These are phyloP conservation scores for Habroteleia sp. DNA, from an alignment of 2,888 invertebrate species.

Conservation along the genomic window DNA sequence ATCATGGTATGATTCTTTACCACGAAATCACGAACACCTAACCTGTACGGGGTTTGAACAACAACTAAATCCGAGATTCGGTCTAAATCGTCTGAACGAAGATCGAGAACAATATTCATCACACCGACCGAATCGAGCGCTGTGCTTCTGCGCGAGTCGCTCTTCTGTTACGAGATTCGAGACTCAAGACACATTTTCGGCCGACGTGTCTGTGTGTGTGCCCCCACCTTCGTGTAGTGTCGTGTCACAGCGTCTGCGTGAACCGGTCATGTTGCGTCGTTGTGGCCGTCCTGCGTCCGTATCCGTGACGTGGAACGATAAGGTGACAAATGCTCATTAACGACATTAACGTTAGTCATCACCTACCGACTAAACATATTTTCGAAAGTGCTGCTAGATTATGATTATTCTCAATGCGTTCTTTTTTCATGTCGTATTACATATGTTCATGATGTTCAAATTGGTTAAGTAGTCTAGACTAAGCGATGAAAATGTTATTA, in stretches of 20 bases:
- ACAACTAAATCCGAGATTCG: slow-evolving; percentile 73
- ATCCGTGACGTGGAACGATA: slow-evolving; percentile 24
- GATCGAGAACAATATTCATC: slow-evolving; percentile 62
- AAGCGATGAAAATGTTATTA: too few relatives aligned
- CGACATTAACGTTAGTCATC: slow-evolving; percentile 46
- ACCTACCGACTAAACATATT: too few relatives aligned
- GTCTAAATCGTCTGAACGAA: too few relatives aligned
- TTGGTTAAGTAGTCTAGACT: too few relatives aligned
- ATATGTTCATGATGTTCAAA: too few relatives aligned
- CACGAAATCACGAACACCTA: slow-evolving; percentile 19
- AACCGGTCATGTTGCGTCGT: neutral
- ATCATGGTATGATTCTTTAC: slow-evolving; percentile 22
- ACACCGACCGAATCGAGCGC: slow-evolving; percentile 64
- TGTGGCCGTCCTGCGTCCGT: slow-evolving; percentile 17
- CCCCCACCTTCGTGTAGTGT: neutral
- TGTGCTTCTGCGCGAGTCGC: slow-evolving; percentile 67
- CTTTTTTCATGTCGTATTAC: too few relatives aligned
- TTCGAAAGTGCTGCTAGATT: too few relatives aligned
- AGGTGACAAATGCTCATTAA: slow-evolving; percentile 44
- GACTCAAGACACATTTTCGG: slow-evolving; percentile 48
- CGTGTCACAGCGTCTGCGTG: slow-evolving; percentile 55
- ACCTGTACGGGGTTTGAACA: slow-evolving; percentile 68
- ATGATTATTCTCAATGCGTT: too few relatives aligned
- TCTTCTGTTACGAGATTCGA: slow-evolving; percentile 42
- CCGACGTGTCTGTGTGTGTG: slow-evolving; percentile 16